Percentiles rank a stretch among this genome's conserved stretches.
phyloP scores from a whole-genome alignment of 2,113 vertebrate species.

The Ciconia maguari region DNA sequence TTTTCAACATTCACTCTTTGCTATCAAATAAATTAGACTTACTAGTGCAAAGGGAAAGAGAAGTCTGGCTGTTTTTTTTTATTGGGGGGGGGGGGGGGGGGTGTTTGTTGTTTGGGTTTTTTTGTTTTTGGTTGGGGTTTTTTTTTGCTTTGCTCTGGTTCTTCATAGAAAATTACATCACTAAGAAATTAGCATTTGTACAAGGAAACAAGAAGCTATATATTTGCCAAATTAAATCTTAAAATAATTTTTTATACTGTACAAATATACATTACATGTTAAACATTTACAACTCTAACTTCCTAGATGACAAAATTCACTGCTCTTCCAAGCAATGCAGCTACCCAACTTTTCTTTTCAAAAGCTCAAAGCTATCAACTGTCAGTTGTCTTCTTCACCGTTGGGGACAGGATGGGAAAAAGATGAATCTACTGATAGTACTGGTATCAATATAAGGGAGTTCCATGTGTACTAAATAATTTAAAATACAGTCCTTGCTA shows the following conservation, averaged over 20 bases:
- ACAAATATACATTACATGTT: conserved; percentile 62
- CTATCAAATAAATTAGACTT: conserved; percentile 21
- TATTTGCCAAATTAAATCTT: conserved; percentile 36
- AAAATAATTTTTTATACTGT: conserved; percentile 66
- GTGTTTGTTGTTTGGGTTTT: not conserved
- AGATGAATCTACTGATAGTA: not conserved
- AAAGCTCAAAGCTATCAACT: not conserved
- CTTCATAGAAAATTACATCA: conserved; percentile 6
- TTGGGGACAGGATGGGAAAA: not conserved
- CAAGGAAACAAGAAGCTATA: conserved; percentile 11
- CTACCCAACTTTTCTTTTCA: not conserved
- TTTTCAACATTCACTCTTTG: not conserved
- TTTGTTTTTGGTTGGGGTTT: not conserved
- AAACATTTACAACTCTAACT: conserved; percentile 43
- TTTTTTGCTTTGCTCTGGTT: not conserved
- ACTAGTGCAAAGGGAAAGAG: not conserved
- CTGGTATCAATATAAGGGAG: not conserved
- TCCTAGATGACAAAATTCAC: not conserved
- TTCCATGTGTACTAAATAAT: not conserved
- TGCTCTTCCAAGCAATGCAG: not conserved
- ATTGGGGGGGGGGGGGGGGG: not conserved
- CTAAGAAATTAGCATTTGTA: conserved; percentile 45
- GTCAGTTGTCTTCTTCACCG: not conserved
- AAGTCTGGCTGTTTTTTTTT: not conserved
- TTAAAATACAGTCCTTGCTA: conserved; percentile 7